A percentile compares a stretch with the other conserved stretches of the same genome.
Conservation (phyloP, 2,113 vertebrate species). For the Protobothrops flavoviridis region DNA sequence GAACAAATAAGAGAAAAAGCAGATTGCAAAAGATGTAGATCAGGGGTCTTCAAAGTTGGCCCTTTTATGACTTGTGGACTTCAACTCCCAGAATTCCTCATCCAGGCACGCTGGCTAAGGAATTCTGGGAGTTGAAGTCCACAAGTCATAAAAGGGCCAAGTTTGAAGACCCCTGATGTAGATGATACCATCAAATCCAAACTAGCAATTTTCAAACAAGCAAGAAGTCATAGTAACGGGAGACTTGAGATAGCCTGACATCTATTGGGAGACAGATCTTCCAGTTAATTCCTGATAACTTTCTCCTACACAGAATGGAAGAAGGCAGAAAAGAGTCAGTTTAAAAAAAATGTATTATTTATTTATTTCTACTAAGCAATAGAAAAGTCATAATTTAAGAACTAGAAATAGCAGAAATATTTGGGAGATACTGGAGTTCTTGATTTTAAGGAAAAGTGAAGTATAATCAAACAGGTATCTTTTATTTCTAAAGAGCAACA, state of each 20-base stretch:
- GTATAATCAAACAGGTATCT: not conserved
- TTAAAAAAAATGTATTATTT: not conserved
- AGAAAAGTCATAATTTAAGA: not conserved
- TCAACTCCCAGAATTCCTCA: too few species aligned
- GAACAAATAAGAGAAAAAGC: not conserved
- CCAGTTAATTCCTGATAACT: not conserved
- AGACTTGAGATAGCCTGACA: not conserved
- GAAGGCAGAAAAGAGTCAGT: not conserved
- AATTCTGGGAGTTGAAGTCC: too few species aligned
- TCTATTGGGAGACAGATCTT: not conserved
- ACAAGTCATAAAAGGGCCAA: too few species aligned
- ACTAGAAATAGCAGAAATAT: not conserved
- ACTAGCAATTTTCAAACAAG: not conserved
- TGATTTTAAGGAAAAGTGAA: not conserved
- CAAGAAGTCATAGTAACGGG: not conserved
- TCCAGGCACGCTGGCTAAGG: too few species aligned
- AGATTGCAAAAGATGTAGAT: too few species aligned
- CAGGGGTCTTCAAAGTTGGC: too few species aligned
- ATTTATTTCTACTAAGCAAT: not conserved
- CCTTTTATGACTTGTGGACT: too few species aligned
- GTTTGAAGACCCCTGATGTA: not conserved
- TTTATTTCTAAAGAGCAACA: not conserved
- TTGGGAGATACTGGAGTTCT: not conserved
- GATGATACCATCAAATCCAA: not conserved
- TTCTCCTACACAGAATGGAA: not conserved